Evolutionary conservation across 1,140 invertebrate species (phyloP).

Genomic region (Aphelinus certus): DNA sequence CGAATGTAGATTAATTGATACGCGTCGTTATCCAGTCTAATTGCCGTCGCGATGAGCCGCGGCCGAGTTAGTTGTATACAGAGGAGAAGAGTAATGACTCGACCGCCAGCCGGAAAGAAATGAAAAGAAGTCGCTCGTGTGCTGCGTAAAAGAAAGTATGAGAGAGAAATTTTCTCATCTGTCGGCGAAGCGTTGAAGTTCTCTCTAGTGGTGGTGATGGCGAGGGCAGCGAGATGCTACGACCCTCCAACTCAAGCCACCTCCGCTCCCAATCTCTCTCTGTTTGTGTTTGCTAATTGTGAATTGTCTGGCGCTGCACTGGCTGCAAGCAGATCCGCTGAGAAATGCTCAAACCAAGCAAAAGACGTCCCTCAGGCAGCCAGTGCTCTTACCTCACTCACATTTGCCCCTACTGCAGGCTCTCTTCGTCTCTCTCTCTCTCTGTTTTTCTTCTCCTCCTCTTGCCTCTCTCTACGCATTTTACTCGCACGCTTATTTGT

Average conservation of each 20-base stretch:
- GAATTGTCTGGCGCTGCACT: slow-evolving; percentile 58
- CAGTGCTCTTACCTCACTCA: no score
- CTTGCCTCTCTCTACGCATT: no score
- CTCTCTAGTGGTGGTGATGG: slow-evolving; percentile 2
- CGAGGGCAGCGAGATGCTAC: slow-evolving; percentile 16
- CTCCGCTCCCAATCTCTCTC: slow-evolving; percentile 39
- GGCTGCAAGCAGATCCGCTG: slow-evolving; percentile 22
- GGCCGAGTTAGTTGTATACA: no score
- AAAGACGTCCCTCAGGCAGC: slow-evolving; percentile 48
- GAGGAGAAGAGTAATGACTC: no score
- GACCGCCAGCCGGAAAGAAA: no score
- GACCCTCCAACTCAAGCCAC: slow-evolving; percentile 15
- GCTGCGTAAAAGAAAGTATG: no score
- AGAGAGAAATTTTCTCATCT: no score
- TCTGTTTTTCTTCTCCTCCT: not conserved
- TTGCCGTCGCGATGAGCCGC: no score
- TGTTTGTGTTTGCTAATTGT: slow-evolving; percentile 67
- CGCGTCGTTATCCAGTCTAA: no score
- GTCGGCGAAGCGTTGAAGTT: slow-evolving; percentile 26
- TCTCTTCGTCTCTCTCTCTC: slow-evolving; percentile 25
- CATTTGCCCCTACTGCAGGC: slow-evolving; percentile 28
- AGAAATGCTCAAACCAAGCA: slow-evolving; percentile 59
- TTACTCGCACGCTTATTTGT: no score
- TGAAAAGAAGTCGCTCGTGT: no score
- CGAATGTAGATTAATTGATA: no score